Conservation (phyloP, 1,140 invertebrate species). For the Coptotermes formosanus region DNA sequence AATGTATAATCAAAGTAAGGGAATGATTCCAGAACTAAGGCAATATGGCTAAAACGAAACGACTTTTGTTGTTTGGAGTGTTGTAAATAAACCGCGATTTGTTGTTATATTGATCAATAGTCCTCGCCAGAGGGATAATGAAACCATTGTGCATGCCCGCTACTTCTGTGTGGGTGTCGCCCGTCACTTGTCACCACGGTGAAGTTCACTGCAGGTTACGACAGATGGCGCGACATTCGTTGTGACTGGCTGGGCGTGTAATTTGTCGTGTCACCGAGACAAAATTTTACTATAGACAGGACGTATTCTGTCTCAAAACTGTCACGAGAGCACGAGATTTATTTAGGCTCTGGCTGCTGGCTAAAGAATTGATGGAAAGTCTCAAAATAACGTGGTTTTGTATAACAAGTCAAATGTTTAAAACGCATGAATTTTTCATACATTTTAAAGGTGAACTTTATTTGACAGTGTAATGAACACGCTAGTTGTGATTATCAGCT, state of each 20-base stretch:
- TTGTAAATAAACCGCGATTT: neutral
- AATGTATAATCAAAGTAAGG: too few relatives aligned
- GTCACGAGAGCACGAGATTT: too few relatives aligned
- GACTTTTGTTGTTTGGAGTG: neutral
- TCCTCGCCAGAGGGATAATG: neutral
- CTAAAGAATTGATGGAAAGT: too few relatives aligned
- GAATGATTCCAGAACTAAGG: too few relatives aligned
- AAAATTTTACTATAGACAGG: neutral
- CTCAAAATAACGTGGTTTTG: too few relatives aligned
- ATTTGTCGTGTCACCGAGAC: neutral
- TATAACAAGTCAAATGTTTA: too few relatives aligned
- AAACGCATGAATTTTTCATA: too few relatives aligned
- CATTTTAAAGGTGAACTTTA: too few relatives aligned
- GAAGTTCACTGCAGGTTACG: neutral
- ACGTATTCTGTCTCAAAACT: neutral
- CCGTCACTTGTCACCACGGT: neutral
- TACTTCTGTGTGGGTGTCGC: neutral
- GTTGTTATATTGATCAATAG: neutral
- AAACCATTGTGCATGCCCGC: neutral
- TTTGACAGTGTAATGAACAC: too few relatives aligned
- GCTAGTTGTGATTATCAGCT: too few relatives aligned
- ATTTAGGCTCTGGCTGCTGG: too few relatives aligned
- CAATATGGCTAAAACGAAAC: too few relatives aligned
- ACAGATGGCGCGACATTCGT: constrained; percentile 2
- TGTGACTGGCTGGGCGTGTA: constrained; percentile 6